Evolutionary conservation across 2,797 vertebrate genomes (phyloP).

Genomic region (Myoxocephalus aenaeus): DNA sequence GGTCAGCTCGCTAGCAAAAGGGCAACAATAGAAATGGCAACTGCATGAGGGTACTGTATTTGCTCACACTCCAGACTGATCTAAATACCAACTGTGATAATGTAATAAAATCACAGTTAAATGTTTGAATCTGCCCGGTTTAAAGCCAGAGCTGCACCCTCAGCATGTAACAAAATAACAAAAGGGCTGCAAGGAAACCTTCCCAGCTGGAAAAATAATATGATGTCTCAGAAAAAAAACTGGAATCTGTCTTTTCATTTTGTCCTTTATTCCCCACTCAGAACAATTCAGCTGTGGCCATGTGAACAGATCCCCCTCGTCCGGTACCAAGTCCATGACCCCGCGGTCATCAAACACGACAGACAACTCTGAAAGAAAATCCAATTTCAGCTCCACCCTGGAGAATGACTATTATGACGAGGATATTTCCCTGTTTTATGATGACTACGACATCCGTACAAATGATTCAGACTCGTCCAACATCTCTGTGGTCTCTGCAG

Average conservation of each 20-base stretch:
- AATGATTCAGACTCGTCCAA: not conserved
- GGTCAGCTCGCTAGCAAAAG: not conserved
- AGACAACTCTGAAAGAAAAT: too few relatives aligned
- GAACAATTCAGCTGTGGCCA: slow-evolving; percentile 79
- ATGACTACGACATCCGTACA: not conserved
- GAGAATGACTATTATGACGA: not conserved
- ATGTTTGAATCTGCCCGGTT: not conserved
- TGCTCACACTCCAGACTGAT: not conserved
- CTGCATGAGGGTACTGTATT: not conserved
- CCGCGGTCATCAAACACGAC: slow-evolving; percentile 25
- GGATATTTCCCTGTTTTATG: slow-evolving; percentile 6
- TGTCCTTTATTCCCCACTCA: slow-evolving; percentile 32
- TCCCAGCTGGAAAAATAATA: not conserved
- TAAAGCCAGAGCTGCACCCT: not conserved
- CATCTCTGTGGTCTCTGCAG: not conserved
- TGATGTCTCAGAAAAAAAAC: not conserved
- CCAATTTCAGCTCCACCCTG: not conserved
- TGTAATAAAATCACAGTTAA: not conserved
- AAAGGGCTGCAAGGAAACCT: not conserved
- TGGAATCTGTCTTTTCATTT: not conserved
- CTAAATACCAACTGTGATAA: not conserved
- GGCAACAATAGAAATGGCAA: not conserved
- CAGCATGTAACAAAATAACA: not conserved
- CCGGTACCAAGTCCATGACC: not conserved
- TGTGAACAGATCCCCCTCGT: slow-evolving; percentile 31